phyloP scores from a whole-genome alignment of 2,888 invertebrate genomes.

The Epinotia nisella region DNA sequence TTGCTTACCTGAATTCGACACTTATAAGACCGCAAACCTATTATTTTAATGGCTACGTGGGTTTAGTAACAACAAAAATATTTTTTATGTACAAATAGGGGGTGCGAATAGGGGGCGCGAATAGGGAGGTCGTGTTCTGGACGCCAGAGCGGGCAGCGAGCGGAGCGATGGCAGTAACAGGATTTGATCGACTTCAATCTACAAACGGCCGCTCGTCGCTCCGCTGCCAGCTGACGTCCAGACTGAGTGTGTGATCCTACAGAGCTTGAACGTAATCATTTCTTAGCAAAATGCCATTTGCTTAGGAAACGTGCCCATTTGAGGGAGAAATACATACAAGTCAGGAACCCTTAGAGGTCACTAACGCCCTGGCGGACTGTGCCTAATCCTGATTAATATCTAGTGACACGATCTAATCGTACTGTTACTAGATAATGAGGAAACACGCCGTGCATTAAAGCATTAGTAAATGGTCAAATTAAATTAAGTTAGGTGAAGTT shows the following conservation, averaged over 20 bases:
- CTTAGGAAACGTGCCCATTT: slow-evolving; percentile 1
- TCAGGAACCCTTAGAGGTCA: slow-evolving; percentile 11
- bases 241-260: slow-evolving; percentile 3
- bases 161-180: no score
- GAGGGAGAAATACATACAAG: neutral
- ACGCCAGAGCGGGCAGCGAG: no score
- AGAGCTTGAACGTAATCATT: slow-evolving; percentile 16
- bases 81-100: neutral
- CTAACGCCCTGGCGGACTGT: neutral
- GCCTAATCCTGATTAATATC: slow-evolving; percentile 23
- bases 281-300: slow-evolving; percentile 9
- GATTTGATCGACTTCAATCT: no score
- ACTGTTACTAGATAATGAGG: neutral
- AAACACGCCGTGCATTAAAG: neutral
- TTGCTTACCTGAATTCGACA: no score
- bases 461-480: neutral
- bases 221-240: neutral
- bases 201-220: no score
- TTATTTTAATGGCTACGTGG: no score
- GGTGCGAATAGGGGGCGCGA: no score
- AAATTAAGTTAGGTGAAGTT: neutral
- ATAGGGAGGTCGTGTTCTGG: no score
- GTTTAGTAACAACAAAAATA: no score
- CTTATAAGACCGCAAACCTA: no score
- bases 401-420: neutral